Evolutionary conservation across 2,113 vertebrate genomes (phyloP).

Genomic region (Cricetomys ansorgei): DNA sequence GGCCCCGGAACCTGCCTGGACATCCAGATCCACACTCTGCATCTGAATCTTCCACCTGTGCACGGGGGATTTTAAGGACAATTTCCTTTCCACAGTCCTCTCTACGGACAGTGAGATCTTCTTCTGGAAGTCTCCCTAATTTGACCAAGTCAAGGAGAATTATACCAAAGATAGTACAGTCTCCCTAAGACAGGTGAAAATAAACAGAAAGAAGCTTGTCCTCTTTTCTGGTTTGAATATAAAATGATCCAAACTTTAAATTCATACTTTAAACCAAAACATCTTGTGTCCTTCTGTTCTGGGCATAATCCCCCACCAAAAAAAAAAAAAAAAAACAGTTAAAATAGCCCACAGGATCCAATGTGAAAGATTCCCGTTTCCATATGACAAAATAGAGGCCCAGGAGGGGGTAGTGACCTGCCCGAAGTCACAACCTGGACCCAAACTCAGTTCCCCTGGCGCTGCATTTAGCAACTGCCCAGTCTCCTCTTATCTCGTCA

Average conservation of each 20-base stretch:
- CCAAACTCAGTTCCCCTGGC: background rate
- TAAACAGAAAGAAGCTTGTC: background rate
- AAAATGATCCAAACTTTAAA: background rate
- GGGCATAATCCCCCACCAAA: background rate
- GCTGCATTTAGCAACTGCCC: background rate
- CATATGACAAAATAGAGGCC: background rate
- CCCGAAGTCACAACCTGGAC: background rate
- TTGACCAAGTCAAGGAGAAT: background rate
- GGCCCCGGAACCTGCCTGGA: background rate
- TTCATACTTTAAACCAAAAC: conserved; percentile 26
- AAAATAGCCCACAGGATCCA: background rate
- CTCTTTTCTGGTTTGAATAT: background rate
- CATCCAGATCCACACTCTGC: background rate
- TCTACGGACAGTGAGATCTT: background rate
- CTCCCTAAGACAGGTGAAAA: background rate
- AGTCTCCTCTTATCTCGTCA: background rate
- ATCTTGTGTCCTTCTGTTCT: background rate
- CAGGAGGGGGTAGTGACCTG: background rate
- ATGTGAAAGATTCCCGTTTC: background rate
- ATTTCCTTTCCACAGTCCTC: background rate
- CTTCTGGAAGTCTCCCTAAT: background rate
- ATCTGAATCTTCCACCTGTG: background rate
- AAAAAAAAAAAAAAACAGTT: background rate
- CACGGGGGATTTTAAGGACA: background rate
- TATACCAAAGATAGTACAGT: background rate